These are phyloP conservation scores for Martes martes DNA, from an alignment of 2,113 vertebrate species.

Conservation along the genomic window DNA sequence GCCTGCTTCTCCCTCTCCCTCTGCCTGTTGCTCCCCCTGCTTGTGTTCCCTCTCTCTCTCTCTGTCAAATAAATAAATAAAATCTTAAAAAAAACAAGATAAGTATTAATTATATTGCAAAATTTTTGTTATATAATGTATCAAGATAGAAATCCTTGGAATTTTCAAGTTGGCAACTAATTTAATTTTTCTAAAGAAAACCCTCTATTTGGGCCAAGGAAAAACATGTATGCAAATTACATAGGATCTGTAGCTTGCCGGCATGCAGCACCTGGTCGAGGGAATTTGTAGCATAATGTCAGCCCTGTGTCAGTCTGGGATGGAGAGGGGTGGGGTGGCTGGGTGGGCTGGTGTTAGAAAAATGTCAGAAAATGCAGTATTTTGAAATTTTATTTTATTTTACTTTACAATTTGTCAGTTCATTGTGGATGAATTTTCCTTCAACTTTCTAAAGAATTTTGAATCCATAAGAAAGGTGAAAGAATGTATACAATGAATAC, in stretches of 20 bases:
- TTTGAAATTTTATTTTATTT: neutral
- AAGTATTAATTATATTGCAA: neutral
- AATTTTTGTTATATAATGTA: neutral
- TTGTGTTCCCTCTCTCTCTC: no score
- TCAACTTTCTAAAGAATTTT: neutral
- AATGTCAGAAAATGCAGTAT: neutral
- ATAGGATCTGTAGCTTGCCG: neutral
- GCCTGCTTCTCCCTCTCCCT: no score
- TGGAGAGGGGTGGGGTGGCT: neutral
- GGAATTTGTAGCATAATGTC: neutral
- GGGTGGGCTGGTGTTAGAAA: neutral
- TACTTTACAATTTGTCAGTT: neutral
- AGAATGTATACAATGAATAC: neutral
- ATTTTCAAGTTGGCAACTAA: neutral
- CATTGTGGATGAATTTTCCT: neutral
- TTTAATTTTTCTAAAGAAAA: neutral
- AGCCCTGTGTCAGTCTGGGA: neutral
- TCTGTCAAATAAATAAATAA: no score
- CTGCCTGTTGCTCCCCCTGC: no score
- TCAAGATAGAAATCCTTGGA: constrained; percentile 2
- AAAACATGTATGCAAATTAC: neutral
- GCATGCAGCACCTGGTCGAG: neutral
- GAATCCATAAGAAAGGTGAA: neutral
- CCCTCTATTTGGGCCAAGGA: neutral
- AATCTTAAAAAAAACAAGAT: no score